phyloP scores from a whole-genome alignment of 2,113 vertebrate genomes.

The Labrus mixtus region DNA sequence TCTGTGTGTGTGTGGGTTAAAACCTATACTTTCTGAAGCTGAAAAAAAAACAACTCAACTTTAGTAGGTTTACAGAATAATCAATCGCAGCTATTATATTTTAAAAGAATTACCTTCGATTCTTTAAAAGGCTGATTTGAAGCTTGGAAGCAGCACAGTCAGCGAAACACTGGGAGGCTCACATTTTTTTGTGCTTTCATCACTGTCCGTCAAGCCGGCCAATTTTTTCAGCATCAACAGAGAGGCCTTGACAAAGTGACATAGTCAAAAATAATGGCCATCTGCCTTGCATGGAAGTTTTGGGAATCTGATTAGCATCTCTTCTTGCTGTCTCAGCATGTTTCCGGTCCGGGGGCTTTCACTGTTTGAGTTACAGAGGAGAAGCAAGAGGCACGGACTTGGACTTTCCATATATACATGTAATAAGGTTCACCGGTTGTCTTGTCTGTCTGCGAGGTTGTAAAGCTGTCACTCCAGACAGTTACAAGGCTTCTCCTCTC shows the following conservation, averaged over 20 bases:
- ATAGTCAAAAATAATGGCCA: constrained; percentile 71
- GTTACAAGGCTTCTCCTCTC: constrained; percentile 25
- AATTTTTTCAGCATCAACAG: constrained; percentile 63
- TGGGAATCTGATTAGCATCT: constrained; percentile 73
- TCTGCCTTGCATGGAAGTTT: constrained; percentile 62
- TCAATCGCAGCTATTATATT: constrained; percentile 61
- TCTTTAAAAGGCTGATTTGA: constrained; percentile 48
- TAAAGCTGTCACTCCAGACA: constrained; percentile 43
- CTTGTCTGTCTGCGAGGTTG: constrained; percentile 35
- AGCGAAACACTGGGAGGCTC: constrained; percentile 60
- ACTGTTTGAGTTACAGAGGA: constrained; percentile 37
- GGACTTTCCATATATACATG: constrained; percentile 51
- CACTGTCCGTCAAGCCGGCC: constrained; percentile 64
- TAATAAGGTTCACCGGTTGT: constrained; percentile 39
- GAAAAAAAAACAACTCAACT: too few species aligned
- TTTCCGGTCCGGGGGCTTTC: constrained; percentile 51
- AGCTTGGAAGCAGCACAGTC: constrained; percentile 64
- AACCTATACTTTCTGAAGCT: too few species aligned
- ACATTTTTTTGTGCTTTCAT: constrained; percentile 55
- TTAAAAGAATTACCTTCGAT: constrained; percentile 58
- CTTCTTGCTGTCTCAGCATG: constrained; percentile 65
- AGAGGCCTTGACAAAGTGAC: constrained; percentile 69
- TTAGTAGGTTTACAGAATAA: constrained; percentile 54
- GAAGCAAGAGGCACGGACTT: constrained; percentile 29
- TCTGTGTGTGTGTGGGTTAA: constrained; percentile 13